Evolutionary conservation across 1,140 invertebrate genomes (phyloP), one percentile per base, ranked within the genome.

Genomic region (Drosophila nasuta): DNA sequence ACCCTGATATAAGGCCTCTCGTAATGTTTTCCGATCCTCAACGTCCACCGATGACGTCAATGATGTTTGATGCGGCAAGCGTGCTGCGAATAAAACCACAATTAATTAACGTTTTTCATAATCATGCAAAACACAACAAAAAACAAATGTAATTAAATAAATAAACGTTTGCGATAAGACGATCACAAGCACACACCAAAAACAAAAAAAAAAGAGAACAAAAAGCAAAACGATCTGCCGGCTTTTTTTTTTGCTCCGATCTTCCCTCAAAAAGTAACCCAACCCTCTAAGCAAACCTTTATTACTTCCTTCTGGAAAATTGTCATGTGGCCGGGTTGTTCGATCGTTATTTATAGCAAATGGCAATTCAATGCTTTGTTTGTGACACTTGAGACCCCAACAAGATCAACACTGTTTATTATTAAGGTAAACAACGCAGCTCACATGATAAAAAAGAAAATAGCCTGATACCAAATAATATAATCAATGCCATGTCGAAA

Each of bases 1-100:
- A 81, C 96, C 96, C 91, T 96, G 95, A 87, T 97, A 97, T 67
- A 97, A 93, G 65, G 96, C 96, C 82, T 96, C 96, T 71, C 96
- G 93, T 59, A 96, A 93, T 35, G 91, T 92, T 81, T 93, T 93
- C 25, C 92, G 79, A 82, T 93, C 92, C 70, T 93, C 92, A 52
- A 92, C 85, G 62, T 93, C 92, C 60, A 93, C 91, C 58, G 91
- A 91, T 54, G 92, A 91, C 68, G 92, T 92, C 59, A 92, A 65
- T 60, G 92, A 93, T 78, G 91, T 88, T 80, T 93, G 92, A 89
- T 93, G 92, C 17, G 90, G 79, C 75, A 93, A 77, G 54, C 91
- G 91, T 69, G 89, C 91, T 91, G 64, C 17, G 72, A 82, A 81
- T 77, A 45, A 30, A 70, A 33, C 56, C 17, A 35, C 30, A 49